Evolutionary conservation across 2,888 invertebrate genomes (phyloP).

Genomic region (Ormyrus pomaceus): DNA sequence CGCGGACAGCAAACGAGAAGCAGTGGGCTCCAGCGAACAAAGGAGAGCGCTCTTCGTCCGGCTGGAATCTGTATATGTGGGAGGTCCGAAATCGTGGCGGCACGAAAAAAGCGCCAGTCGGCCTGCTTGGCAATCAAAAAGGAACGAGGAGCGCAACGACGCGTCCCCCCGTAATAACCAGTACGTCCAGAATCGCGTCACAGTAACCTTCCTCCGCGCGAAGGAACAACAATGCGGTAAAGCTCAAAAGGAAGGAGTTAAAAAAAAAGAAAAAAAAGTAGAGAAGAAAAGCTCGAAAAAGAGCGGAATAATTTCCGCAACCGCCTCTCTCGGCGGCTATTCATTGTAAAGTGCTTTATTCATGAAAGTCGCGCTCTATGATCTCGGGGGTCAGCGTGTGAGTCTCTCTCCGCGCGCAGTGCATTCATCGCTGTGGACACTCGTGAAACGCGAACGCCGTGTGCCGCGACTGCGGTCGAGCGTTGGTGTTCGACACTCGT

Average conservation of each 20-base stretch:
- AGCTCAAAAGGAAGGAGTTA: neutral
- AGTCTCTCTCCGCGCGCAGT: neutral
- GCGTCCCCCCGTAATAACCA: no score
- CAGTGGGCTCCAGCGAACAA: neutral
- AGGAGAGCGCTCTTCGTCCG: neutral
- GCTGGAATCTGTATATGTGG: constrained; percentile 10
- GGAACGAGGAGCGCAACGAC: constrained; percentile 16
- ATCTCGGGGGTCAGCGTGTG: no score
- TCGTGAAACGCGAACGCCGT: no score
- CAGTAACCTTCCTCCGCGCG: neutral
- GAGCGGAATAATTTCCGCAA: no score
- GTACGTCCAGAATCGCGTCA: no score
- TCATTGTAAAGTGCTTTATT: no score
- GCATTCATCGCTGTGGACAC: neutral
- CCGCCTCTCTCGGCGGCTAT: no score
- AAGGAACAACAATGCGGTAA: neutral
- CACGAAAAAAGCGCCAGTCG: constrained; percentile 37
- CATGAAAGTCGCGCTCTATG: no score
- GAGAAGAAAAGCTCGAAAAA: no score
- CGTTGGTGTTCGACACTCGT: no score
- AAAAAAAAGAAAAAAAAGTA: no score
- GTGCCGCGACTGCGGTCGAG: no score
- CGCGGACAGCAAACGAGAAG: neutral
- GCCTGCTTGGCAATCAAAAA: constrained; percentile 62
- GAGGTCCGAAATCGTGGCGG: constrained; percentile 39